Conservation (phyloP, 2,888 invertebrate genomes). For the Pollenia labialis region DNA sequence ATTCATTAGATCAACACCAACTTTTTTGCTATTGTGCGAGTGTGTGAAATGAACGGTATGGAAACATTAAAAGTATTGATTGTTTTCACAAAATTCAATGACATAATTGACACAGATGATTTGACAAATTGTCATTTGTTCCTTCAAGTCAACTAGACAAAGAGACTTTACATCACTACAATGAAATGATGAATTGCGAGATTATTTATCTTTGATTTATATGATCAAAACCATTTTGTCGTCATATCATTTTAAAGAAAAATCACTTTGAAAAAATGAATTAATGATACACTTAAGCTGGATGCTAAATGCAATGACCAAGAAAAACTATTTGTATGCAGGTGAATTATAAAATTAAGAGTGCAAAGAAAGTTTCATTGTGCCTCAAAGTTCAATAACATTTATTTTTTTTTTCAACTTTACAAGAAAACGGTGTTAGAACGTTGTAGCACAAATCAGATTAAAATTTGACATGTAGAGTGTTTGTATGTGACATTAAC, state of each 20-base stretch:
- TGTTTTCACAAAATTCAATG: constrained; percentile 52
- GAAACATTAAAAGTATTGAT: constrained; percentile 52
- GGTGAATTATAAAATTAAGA: no score
- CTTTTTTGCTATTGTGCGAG: background rate
- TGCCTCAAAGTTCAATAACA: no score
- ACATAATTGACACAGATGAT: constrained; percentile 57
- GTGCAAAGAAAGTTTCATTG: no score
- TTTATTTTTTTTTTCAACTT: no score
- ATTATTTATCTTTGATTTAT: background rate
- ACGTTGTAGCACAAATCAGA: background rate
- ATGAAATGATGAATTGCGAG: constrained; percentile 46
- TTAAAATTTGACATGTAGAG: no score
- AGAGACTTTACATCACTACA: constrained; percentile 5
- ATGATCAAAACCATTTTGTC: background rate
- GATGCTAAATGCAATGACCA: background rate
- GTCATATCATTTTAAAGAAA: background rate
- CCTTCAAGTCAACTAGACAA: constrained; percentile 31
- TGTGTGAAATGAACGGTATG: constrained; percentile 16
- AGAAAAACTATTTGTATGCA: background rate
- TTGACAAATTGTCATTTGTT: constrained; percentile 63
- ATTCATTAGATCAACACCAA: constrained; percentile 57
- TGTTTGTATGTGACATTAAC: background rate
- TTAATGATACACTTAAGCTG: no score
- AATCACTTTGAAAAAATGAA: background rate
- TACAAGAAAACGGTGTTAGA: background rate